Base-by-base conservation (phyloP, 2,113 vertebrate species). In the Lanius ludovicianus region DNA sequence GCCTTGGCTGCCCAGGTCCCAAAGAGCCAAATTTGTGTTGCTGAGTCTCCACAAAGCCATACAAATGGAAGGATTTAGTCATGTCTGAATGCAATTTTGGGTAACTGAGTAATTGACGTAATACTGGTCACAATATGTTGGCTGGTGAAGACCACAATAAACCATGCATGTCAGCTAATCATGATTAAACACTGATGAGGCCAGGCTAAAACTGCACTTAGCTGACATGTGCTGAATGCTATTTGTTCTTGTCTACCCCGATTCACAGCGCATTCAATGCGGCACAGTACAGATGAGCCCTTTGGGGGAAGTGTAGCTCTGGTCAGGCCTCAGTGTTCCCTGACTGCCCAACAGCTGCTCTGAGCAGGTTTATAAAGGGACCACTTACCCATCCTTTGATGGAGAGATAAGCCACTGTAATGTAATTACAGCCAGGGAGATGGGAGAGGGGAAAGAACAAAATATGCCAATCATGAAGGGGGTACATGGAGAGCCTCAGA, bases 321-420 rank as follows among this genome's bases (percentile, higher is more conserved):
- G 94, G 64, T 94, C 95, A 92, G 90, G 95, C 55, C 85, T 83
- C 88, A 89, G 84, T 56, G 87, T 97, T 95, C 85, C 91, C 91
- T 94, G 88, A 42, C 91, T 91, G 91, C 82, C 94, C 89, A 95
- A 90, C 92, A 95, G 93, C 93, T 97, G 91, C 82, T 93, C 65
- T 1, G 2, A 92, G 70, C 67, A 93, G 86, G 87, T 95, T 84
- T 92, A 67, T 93, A 94, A 95, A 96, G 64, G 78, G 76, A 92
- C 96, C 86, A 93, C 84, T 95, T 96, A 95, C 94, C 95, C 94
- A 96, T 97, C 97, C 95, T 97, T 93, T 97, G 96, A 94, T 93
- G 81, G 95, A 93, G 94, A 97, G 91, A 94, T 96, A 96, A 96
- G 94, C 90, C 93, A 96, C 83, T 84, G 90, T 88, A 95, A 87